Conservation (phyloP, 2,888 invertebrate species). For the Tenthredo amoena region DNA sequence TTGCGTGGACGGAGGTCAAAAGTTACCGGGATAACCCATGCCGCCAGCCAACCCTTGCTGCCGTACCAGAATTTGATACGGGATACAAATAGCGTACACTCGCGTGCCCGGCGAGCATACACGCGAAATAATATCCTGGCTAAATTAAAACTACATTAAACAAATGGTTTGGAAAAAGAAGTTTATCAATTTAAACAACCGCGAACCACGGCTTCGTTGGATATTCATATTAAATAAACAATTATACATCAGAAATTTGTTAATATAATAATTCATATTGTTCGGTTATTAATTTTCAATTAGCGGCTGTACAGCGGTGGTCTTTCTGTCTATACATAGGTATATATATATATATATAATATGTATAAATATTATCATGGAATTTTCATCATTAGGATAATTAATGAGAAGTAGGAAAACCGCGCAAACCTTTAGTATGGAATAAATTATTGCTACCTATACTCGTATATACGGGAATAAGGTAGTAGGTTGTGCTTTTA, state of each 20-base stretch:
- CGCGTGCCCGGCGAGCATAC: slow-evolving; percentile 6
- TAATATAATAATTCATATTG: neutral
- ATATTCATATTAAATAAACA: neutral
- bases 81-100: slow-evolving; percentile 23
- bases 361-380: neutral
- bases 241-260: neutral
- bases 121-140: slow-evolving; percentile 39
- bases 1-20: slow-evolving; percentile 29
- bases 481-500: neutral
- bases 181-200: neutral
- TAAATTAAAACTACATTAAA: slow-evolving; percentile 1
- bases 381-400: slow-evolving; percentile 16
- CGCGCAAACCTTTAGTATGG: neutral
- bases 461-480: too few relatives aligned
- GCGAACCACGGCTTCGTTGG: neutral
- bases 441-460: neutral
- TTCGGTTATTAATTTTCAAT: slow-evolving; percentile 1
- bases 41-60: neutral
- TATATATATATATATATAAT: neutral
- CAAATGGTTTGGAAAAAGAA: neutral
- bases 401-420: neutral
- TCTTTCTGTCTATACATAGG: neutral
- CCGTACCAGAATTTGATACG: slow-evolving; percentile 29
- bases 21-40: slow-evolving; percentile 18
- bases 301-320: neutral